A percentile compares a stretch with the other conserved stretches of the same genome.
Evolutionary conservation across 2,113 vertebrate species (phyloP).

Genomic region (Apteryx mantelli): DNA sequence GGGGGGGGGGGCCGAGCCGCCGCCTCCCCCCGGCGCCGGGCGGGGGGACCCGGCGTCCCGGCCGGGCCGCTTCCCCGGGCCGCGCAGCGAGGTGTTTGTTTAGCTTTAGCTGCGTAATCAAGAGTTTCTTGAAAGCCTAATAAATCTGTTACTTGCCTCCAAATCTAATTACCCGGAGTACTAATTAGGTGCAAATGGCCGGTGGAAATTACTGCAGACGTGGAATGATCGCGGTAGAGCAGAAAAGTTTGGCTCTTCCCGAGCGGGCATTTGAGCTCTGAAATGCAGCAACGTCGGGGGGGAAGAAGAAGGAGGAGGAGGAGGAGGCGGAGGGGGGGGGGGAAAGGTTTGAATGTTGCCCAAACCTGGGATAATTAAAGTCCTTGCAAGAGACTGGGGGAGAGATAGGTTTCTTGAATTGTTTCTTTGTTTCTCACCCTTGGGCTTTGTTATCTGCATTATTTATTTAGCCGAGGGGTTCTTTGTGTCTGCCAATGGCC

Average conservation of each 20-base stretch:
- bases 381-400: constrained; percentile 71
- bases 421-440: constrained; percentile 88
- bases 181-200: constrained; percentile 86
- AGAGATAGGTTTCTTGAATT: constrained; percentile 86
- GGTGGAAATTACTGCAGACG: constrained; percentile 77
- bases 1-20: background rate
- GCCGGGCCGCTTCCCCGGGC: background rate
- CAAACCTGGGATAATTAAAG: constrained; percentile 84
- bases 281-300: constrained; percentile 78
- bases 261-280: constrained; percentile 82
- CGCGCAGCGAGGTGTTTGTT: constrained; percentile 80
- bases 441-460: constrained; percentile 93
- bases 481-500: constrained; percentile 98
- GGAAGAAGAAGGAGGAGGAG: background rate
- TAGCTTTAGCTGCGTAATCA: constrained; percentile 82
- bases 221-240: constrained; percentile 56
- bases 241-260: constrained; percentile 74
- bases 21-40: background rate
- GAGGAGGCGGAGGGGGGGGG: constrained; percentile 46
- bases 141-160: constrained; percentile 81
- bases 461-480: constrained; percentile 94
- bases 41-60: background rate
- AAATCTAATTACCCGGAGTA: constrained; percentile 92
- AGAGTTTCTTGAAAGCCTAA: constrained; percentile 82
- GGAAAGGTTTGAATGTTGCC: constrained; percentile 75